Percentiles rank a stretch among this genome's conserved stretches.
These are phyloP conservation scores for Calcarius lapponicus DNA, from an alignment of 2,797 vertebrate species.

Conservation along the genomic window DNA sequence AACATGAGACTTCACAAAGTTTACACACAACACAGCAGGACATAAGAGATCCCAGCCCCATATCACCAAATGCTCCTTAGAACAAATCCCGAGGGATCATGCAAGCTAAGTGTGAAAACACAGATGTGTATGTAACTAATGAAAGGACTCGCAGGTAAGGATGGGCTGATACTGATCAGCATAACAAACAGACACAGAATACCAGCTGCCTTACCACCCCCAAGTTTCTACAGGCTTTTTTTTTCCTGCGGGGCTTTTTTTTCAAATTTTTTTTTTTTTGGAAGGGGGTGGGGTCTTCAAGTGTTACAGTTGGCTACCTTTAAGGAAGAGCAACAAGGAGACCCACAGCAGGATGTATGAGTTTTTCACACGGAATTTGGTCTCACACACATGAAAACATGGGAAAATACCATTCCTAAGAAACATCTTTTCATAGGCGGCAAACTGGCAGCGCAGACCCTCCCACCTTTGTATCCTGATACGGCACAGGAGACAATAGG, in stretches of 20 bases:
- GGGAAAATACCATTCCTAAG: not conserved
- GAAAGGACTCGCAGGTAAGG: not conserved
- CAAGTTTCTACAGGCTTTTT: not conserved
- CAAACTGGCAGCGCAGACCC: constrained; percentile 41
- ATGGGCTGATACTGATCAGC: not conserved
- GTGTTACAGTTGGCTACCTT: not conserved
- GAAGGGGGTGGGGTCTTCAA: not conserved
- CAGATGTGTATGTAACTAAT: not conserved
- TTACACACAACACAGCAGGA: not conserved
- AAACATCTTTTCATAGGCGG: not conserved
- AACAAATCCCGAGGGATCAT: not conserved
- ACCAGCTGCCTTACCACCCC: not conserved
- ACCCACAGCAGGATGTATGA: not conserved
- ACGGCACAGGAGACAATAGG: constrained; percentile 43
- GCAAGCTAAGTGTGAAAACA: not conserved
- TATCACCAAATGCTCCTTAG: fast-evolving
- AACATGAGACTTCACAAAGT: not conserved
- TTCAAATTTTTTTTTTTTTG: not conserved
- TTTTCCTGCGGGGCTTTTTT: no score
- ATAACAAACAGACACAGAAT: not conserved
- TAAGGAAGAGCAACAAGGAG: not conserved
- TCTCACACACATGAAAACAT: not conserved
- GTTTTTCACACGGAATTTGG: not conserved
- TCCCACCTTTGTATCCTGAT: constrained; percentile 56
- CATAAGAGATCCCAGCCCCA: not conserved